Percentiles rank a stretch among this genome's conserved stretches.
These are phyloP conservation scores for Paedocypris sp. DNA, from an alignment of 2,113 vertebrate species.

Conservation along the genomic window DNA sequence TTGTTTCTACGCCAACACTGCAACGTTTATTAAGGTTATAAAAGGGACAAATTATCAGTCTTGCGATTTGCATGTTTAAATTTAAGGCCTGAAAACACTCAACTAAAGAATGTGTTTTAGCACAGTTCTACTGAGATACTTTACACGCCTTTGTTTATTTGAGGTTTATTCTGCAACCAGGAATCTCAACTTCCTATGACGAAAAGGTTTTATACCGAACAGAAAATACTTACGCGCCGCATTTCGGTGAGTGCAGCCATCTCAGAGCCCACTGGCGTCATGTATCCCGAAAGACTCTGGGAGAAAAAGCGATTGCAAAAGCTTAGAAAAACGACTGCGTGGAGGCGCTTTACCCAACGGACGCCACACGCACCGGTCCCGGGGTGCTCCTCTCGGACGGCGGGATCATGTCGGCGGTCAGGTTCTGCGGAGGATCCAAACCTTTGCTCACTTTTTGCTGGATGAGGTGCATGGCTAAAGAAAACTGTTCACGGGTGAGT, in stretches of 20 bases:
- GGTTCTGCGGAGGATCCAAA: slow-evolving; percentile 80
- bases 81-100: too few species aligned
- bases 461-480: slow-evolving; percentile 90
- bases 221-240: slow-evolving; percentile 70
- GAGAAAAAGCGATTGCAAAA: too few species aligned
- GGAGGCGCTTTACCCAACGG: background rate
- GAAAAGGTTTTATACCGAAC: too few species aligned
- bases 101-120: too few species aligned
- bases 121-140: too few species aligned
- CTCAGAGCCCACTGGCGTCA: slow-evolving; percentile 77
- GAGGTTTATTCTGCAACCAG: too few species aligned
- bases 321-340: too few species aligned
- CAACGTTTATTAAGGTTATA: too few species aligned
- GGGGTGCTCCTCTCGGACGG: slow-evolving; percentile 82
- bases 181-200: too few species aligned
- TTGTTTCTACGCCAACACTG: too few species aligned
- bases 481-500: slow-evolving; percentile 87
- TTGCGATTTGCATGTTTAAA: too few species aligned
- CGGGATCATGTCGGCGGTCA: slow-evolving; percentile 87
- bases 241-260: slow-evolving; percentile 76
- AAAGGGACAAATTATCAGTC: background rate
- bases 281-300: slow-evolving; percentile 78
- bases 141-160: too few species aligned
- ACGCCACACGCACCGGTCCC: slow-evolving; percentile 60
- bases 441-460: slow-evolving; percentile 96